Evolutionary conservation across 2,888 invertebrate species (phyloP).

Genomic region (Deilephila elpenor): DNA sequence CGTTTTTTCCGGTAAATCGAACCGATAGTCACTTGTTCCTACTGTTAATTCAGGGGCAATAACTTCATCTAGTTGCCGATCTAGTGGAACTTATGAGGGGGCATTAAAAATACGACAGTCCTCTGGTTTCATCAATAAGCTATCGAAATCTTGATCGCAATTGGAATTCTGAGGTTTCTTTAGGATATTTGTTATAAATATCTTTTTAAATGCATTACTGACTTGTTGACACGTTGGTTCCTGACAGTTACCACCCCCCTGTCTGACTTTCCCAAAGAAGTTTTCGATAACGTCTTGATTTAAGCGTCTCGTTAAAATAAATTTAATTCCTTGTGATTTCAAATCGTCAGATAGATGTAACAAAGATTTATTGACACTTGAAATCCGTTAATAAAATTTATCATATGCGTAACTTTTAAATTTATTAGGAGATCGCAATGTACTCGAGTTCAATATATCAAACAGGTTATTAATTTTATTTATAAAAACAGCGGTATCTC

Average conservation of each 20-base stretch:
- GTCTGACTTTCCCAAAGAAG: constrained; percentile 37
- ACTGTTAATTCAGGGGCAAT: constrained; percentile 28
- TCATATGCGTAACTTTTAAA: constrained; percentile 32
- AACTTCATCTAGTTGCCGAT: neutral
- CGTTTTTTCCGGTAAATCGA: constrained; percentile 35
- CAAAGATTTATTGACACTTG: constrained; percentile 38
- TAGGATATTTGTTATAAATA: constrained; percentile 28
- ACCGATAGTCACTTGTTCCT: constrained; percentile 34
- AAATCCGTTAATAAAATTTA: constrained; percentile 38
- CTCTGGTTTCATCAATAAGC: constrained; percentile 32
- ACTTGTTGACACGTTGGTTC: constrained; percentile 37
- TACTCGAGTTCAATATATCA: constrained; percentile 40
- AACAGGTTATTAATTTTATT: constrained; percentile 38
- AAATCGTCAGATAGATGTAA: constrained; percentile 37
- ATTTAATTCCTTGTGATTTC: constrained; percentile 34
- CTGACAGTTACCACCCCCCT: constrained; percentile 32
- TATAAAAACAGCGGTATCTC: constrained; percentile 36
- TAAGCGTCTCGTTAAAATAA: constrained; percentile 36
- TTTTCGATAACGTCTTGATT: constrained; percentile 35
- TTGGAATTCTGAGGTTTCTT: constrained; percentile 30
- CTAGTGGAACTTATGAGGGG: neutral
- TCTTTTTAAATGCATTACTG: constrained; percentile 34
- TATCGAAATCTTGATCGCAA: constrained; percentile 33
- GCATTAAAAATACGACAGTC: constrained; percentile 24
- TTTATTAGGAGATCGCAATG: constrained; percentile 29